These are phyloP conservation scores for Patella ulyssiponensis DNA, from an alignment of 2,888 invertebrate genomes.

Conservation along the genomic window DNA sequence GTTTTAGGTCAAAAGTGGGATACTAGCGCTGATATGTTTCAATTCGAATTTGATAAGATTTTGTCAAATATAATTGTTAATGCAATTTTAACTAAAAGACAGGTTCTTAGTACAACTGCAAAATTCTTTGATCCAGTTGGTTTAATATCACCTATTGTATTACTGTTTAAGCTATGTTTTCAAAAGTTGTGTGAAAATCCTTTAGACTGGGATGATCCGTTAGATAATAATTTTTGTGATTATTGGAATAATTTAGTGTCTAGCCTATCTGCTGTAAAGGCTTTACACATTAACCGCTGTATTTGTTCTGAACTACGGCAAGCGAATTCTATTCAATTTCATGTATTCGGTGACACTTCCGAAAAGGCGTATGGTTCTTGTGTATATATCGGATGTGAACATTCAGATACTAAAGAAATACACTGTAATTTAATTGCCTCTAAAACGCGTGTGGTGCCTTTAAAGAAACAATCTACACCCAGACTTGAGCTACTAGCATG, in stretches of 20 bases:
- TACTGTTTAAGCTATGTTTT: slow-evolving; percentile 1
- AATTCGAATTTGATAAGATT: neutral
- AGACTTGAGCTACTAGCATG: neutral
- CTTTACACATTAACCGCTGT: neutral
- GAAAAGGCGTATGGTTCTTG: neutral
- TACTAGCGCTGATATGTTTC: neutral
- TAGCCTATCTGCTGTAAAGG: neutral
- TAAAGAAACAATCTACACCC: neutral
- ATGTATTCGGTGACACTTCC: neutral
- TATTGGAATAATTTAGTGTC: slow-evolving; percentile 4
- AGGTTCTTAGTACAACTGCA: neutral
- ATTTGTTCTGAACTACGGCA: neutral
- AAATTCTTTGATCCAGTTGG: neutral
- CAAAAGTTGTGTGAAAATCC: neutral
- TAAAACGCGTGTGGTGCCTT: neutral
- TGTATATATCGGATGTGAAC: neutral
- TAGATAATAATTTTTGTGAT: slow-evolving; percentile 2
- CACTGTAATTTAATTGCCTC: slow-evolving; percentile 1
- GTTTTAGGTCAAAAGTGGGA: neutral
- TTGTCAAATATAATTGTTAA: neutral
- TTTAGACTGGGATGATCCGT: neutral
- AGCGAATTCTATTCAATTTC: slow-evolving; percentile 1
- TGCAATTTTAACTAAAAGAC: neutral
- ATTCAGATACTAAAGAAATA: neutral
- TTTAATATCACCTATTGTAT: neutral